phyloP scores from a whole-genome alignment of 2,113 vertebrate species.

The Bubo blakistoni region DNA sequence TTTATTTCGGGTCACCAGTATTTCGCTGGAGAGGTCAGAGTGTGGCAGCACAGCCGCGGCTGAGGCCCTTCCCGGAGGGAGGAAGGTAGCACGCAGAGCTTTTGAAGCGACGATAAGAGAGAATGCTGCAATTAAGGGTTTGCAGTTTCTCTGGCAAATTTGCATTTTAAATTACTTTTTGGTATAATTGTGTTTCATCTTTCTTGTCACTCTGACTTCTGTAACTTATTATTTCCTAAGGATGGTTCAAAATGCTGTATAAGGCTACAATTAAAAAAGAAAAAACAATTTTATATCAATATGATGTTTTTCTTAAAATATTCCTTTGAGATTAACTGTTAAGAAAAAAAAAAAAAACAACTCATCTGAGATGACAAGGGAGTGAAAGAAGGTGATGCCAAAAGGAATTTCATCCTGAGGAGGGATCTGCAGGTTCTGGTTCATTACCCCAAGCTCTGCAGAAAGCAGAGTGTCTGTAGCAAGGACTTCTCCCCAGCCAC shows the following conservation, averaged over 20 bases:
- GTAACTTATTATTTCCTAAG: slow-evolving; percentile 37
- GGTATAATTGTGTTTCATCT: slow-evolving; percentile 54
- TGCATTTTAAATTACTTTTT: slow-evolving; percentile 73
- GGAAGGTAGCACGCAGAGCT: background rate
- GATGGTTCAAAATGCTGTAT: background rate
- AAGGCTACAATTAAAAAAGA: background rate
- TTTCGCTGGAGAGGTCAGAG: slow-evolving; percentile 56
- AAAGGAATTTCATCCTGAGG: background rate
- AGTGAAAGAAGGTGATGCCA: background rate
- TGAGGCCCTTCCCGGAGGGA: slow-evolving; percentile 32
- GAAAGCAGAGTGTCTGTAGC: background rate
- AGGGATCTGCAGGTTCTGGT: background rate
- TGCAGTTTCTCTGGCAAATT: slow-evolving; percentile 29
- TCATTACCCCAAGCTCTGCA: background rate
- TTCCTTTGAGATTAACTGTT: slow-evolving; percentile 43
- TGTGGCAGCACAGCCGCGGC: slow-evolving; percentile 10
- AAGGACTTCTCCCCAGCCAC: background rate
- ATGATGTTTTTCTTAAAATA: slow-evolving; percentile 38
- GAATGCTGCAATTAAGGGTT: slow-evolving; percentile 33
- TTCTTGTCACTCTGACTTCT: slow-evolving; percentile 54
- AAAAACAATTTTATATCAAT: background rate
- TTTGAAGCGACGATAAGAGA: background rate
- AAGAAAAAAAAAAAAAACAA: background rate
- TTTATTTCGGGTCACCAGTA: background rate
- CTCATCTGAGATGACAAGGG: background rate